phyloP scores from a whole-genome alignment of 2,113 vertebrate genomes.

The Macrotis lagotis region DNA sequence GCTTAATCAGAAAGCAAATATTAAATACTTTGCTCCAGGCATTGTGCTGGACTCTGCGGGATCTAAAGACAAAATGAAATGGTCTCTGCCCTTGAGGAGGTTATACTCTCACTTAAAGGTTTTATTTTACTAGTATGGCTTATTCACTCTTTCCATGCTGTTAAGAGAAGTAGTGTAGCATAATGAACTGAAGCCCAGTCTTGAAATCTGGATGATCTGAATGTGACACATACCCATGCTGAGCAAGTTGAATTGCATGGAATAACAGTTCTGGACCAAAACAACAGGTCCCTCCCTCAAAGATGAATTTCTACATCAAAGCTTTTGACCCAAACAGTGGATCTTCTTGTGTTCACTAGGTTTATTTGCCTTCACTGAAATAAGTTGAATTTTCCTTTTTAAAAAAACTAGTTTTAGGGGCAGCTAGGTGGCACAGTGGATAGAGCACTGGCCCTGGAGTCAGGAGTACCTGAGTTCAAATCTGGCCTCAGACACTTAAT shows the following conservation, averaged over 20 bases:
- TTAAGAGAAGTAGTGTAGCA: background rate
- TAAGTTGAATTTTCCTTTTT: background rate
- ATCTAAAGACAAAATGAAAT: background rate
- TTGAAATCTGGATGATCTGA: accelerated
- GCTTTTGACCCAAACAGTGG: background rate
- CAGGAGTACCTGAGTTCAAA: too few relatives aligned
- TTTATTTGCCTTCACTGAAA: background rate
- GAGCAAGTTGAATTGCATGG: background rate
- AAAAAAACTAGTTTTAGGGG: too few relatives aligned
- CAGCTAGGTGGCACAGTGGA: too few relatives aligned
- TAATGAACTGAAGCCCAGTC: background rate
- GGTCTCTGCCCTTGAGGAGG: background rate
- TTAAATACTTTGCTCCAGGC: too few relatives aligned
- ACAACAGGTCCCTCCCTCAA: background rate
- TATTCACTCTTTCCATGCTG: background rate
- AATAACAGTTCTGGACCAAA: background rate
- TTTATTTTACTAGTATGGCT: background rate
- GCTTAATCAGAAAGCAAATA: too few relatives aligned
- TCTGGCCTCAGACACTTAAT: too few relatives aligned
- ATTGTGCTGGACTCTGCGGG: background rate
- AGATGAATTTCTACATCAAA: background rate
- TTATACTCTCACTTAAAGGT: background rate
- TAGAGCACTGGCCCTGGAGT: too few relatives aligned
- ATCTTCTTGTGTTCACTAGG: background rate
- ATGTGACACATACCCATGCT: too few relatives aligned